phyloP scores from a whole-genome alignment of 2,888 invertebrate species.

The Drosophila mercatorum region DNA sequence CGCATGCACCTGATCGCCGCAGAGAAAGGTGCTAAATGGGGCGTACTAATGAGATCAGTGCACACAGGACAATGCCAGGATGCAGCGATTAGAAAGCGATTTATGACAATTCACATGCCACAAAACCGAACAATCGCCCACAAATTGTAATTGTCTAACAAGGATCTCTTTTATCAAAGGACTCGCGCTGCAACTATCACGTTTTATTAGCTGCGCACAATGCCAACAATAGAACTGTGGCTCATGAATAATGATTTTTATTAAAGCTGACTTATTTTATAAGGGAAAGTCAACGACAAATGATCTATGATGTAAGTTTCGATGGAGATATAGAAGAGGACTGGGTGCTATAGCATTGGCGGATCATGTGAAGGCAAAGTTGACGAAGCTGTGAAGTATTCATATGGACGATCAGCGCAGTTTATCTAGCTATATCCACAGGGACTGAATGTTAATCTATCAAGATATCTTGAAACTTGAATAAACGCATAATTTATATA shows the following conservation, averaged over 20 bases:
- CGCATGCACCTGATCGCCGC: constrained; percentile 52
- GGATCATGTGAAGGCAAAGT: no score
- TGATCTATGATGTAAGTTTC: background rate
- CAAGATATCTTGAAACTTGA: no score
- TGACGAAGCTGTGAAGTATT: no score
- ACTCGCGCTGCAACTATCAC: constrained; percentile 19
- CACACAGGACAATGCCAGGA: constrained; percentile 47
- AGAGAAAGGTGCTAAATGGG: constrained; percentile 82
- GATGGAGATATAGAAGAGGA: background rate
- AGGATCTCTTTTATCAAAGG: constrained; percentile 17
- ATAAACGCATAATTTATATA: no score
- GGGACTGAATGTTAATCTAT: no score
- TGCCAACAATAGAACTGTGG: constrained; percentile 27
- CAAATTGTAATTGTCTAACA: constrained; percentile 37
- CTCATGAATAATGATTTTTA: constrained; percentile 62
- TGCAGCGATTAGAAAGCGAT: constrained; percentile 54
- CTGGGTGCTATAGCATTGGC: background rate
- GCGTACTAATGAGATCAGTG: constrained; percentile 83
- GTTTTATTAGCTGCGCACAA: constrained; percentile 25
- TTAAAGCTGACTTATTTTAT: constrained; percentile 14
- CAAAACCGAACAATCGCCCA: constrained; percentile 31
- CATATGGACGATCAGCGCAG: no score
- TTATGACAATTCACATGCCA: constrained; percentile 46
- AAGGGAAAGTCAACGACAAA: background rate
- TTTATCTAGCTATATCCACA: no score